Conservation (phyloP, 2,888 invertebrate species). For the Lasioglossum malachurum region DNA sequence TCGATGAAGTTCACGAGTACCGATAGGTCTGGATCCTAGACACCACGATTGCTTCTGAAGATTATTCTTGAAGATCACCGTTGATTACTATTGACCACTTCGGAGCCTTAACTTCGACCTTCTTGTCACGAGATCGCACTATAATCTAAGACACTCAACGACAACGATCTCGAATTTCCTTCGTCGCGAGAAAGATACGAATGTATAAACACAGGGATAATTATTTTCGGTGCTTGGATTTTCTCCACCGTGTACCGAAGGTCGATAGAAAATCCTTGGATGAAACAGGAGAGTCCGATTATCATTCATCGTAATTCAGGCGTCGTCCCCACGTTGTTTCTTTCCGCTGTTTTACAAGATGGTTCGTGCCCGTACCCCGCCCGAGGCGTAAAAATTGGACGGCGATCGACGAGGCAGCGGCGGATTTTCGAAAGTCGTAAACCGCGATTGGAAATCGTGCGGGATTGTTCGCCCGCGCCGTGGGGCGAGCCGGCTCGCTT, state of each 20-base stretch:
- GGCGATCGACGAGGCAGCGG: neutral
- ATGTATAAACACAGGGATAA: neutral
- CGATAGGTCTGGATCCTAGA: neutral
- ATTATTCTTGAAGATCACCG: neutral
- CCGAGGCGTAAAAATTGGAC: constrained; percentile 15
- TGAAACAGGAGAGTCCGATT: constrained; percentile 13
- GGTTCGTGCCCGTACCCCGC: neutral
- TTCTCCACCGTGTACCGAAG: no score
- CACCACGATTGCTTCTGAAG: neutral
- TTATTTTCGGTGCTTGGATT: neutral
- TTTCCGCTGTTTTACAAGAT: neutral
- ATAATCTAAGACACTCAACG: neutral
- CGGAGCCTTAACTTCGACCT: neutral
- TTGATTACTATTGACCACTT: neutral
- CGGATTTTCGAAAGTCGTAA: constrained; percentile 19
- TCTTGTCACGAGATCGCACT: neutral
- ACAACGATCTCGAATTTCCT: neutral
- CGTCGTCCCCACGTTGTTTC: neutral
- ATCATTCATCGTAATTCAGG: constrained; percentile 11
- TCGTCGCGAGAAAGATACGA: neutral
- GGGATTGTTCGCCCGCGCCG: constrained; percentile 4
- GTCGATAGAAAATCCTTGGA: constrained; percentile 20
- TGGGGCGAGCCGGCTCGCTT: neutral
- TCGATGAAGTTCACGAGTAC: neutral
- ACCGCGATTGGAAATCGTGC: constrained; percentile 34